phyloP scores from a whole-genome alignment of 2,113 vertebrate species.

The Neogale vison region DNA sequence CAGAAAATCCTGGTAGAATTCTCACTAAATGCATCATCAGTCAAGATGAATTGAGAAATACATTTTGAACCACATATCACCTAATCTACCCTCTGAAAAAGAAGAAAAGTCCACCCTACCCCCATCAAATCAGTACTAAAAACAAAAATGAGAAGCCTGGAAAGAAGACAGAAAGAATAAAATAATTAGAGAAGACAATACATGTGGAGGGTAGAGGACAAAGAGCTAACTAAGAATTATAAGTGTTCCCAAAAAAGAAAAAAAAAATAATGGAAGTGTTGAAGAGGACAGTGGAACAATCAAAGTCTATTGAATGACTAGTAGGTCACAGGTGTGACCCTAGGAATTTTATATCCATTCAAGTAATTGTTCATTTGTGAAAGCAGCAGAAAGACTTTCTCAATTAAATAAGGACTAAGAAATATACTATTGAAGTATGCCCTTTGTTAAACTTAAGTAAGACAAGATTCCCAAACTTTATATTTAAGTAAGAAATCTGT shows the following conservation, averaged over 20 bases:
- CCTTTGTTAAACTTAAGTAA: constrained; percentile 22
- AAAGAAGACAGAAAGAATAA: neutral
- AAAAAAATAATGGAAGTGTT: neutral
- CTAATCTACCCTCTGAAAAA: neutral
- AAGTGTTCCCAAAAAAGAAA: neutral
- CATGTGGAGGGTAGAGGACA: neutral
- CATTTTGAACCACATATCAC: neutral
- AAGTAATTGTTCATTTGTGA: neutral
- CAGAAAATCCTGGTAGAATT: neutral
- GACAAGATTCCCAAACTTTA: neutral
- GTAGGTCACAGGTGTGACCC: neutral
- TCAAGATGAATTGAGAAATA: neutral
- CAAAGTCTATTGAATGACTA: neutral
- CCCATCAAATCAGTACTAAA: neutral
- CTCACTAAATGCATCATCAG: neutral
- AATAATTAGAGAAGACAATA: neutral
- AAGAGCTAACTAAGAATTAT: neutral
- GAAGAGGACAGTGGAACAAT: neutral
- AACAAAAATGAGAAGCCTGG: neutral
- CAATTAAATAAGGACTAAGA: neutral
- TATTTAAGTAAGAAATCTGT: constrained; percentile 33
- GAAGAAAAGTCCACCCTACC: neutral
- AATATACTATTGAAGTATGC: neutral
- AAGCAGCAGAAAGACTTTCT: neutral
- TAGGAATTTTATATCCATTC: neutral